These are phyloP conservation scores for Pocillopora grandis DNA, from an alignment of 92 coral and sea anemone genomes.

Conservation along the genomic window DNA sequence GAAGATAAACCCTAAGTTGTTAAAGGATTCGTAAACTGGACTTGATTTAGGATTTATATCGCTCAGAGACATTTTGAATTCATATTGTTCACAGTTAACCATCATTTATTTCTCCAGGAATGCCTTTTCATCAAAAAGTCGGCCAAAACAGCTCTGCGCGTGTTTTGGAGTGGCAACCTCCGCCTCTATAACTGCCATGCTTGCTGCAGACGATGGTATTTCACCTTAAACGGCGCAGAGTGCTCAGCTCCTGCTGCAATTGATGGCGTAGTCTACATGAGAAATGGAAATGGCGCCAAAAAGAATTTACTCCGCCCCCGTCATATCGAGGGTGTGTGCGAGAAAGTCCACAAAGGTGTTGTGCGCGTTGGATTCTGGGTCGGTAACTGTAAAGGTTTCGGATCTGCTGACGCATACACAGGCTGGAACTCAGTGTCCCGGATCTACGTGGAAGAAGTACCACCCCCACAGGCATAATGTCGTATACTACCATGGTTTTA, in stretches of 20 bases:
- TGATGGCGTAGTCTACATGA: constrained; percentile 38
- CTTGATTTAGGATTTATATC: no score
- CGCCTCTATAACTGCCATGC: no score
- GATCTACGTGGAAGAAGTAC: constrained; percentile 39
- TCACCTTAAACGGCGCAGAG: background rate
- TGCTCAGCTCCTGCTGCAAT: constrained; percentile 32
- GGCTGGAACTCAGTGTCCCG: constrained; percentile 48
- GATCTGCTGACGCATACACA: constrained; percentile 38
- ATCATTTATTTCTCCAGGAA: background rate
- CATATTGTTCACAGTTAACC: background rate
- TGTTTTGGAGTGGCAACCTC: no score
- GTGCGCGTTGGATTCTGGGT: constrained; percentile 49
- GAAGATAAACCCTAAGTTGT: no score
- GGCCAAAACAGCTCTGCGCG: constrained; percentile 11
- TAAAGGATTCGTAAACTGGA: no score
- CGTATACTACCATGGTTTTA: no score
- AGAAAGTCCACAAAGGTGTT: constrained; percentile 2
- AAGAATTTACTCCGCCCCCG: background rate
- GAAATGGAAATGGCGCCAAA: background rate
- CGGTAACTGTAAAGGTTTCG: constrained; percentile 32
- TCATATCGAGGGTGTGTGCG: constrained; percentile 13
- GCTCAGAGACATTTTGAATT: background rate
- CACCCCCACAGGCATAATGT: constrained; percentile 21
- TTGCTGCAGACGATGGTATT: no score
- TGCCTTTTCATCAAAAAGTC: constrained; percentile 20